Evolutionary conservation across 2,797 vertebrate species (phyloP), one percentile per base, ranked within the genome.

Genomic region (Arctocebus calabarensis): DNA sequence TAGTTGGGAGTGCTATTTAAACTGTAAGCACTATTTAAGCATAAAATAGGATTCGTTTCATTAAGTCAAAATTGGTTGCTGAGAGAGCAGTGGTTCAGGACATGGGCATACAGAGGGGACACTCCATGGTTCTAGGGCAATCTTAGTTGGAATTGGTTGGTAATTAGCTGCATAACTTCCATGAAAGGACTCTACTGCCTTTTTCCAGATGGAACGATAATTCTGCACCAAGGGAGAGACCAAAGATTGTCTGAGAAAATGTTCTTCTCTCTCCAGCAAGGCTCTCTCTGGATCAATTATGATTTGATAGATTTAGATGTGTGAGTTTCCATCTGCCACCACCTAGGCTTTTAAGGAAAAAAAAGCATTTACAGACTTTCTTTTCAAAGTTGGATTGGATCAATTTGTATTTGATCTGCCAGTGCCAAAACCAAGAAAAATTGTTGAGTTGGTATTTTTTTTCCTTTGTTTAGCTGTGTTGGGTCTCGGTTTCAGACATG

Each of bases 251-350:
- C 81, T 77, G 32, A 32, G 40, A 95, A 94, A 66, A 52, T 17
- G 23, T 23, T 45, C 10, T 84, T 9, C 2, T 27, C 20, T 85
- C 83, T 82, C 55, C 32, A 71, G 45, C 29, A 78, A 73, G 37
- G 22, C 59, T 94, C 70, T 90, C 61, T 9, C 43, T 89, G 73
- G 94, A 92, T 85, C 87, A 90, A 34, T 84, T 95, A 94, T 0
- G 25, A 89, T 73, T 64, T 94, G 89, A 93, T 87, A 57, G 90
- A 85, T 85, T 27, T 27, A 85, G 27, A 71, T 73, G 25, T 83
- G 23, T 59, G 62, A 82, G 22, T 48, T 23, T 95, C 85, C 88
- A 77, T 84, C 82, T 91, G 86, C 73, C 27, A 83, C 59, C 48
- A 91, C 66, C 84, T 84, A 71, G 62, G 66, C 32, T 90, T 93